A percentile compares a stretch with the other conserved stretches of the same genome.
These are phyloP conservation scores for Lasioglossum pauxillum DNA, from an alignment of 2,888 invertebrate genomes.

Conservation along the genomic window DNA sequence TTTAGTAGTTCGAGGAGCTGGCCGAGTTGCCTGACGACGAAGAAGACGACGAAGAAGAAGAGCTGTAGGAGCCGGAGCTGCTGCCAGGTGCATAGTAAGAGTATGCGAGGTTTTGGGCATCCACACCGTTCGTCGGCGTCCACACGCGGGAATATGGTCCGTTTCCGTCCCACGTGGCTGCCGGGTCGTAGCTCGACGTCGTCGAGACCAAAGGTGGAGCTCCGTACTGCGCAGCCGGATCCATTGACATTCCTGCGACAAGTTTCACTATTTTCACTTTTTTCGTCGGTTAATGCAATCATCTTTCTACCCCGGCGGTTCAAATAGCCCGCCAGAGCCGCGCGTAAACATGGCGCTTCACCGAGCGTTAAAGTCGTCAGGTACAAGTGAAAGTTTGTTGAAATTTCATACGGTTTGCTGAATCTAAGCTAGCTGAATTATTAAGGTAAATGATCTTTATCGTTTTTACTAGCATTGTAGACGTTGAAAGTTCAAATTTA, in stretches of 20 bases:
- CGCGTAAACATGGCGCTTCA: not conserved
- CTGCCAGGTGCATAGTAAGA: conserved; percentile 86
- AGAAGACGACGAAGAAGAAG: conserved; percentile 87
- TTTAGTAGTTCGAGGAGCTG: conserved; percentile 77
- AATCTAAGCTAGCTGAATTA: too few relatives aligned
- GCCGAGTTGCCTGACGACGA: conserved; percentile 84
- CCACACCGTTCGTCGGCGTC: conserved; percentile 85
- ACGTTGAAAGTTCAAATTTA: not conserved
- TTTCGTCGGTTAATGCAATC: not conserved
- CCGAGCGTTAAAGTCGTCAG: not conserved
- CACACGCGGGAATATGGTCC: conserved; percentile 93
- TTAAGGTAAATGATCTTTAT: not conserved
- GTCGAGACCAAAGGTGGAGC: conserved; percentile 87
- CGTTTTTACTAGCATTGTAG: not conserved
- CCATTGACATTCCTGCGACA: conserved; percentile 89
- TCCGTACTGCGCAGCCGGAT: conserved; percentile 88
- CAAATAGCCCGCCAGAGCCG: not conserved
- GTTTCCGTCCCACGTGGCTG: conserved; percentile 90
- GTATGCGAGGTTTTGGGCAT: conserved; percentile 84
- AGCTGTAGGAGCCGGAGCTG: conserved; percentile 90
- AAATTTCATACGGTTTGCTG: not conserved
- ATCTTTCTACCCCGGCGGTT: not conserved
- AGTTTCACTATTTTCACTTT: conserved; percentile 29
- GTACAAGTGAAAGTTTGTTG: not conserved
- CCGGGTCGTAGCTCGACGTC: conserved; percentile 87